A percentile compares a stretch with the other conserved stretches of the same genome.
These are phyloP conservation scores for Drosophila nr. perissopoda DNA, from an alignment of 2,888 invertebrate species.

Conservation along the genomic window DNA sequence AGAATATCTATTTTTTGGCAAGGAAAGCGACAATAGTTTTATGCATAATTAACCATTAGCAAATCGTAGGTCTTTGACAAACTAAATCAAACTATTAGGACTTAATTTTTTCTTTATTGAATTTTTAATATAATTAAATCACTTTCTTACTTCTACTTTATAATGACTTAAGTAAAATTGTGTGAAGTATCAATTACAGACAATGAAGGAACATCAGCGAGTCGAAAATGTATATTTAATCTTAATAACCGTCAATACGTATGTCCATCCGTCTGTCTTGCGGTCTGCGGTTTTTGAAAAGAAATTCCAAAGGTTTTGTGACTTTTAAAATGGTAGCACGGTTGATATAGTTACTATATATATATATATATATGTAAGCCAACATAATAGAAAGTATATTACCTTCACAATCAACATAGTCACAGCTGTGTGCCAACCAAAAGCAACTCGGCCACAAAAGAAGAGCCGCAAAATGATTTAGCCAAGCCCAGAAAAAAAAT, in stretches of 20 bases:
- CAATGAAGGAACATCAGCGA: not conserved
- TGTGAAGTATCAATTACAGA: not conserved
- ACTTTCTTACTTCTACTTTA: not conserved
- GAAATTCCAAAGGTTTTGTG: not conserved
- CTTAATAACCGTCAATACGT: not conserved
- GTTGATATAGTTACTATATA: conserved; percentile 11
- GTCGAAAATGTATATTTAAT: not conserved
- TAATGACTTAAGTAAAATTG: not conserved
- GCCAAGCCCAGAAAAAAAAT: conserved; percentile 4
- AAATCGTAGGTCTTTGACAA: not conserved
- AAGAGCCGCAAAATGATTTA: not conserved
- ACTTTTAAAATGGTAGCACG: not conserved
- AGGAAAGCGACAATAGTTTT: not conserved
- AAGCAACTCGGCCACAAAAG: conserved; percentile 11
- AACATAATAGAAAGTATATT: conserved; percentile 18
- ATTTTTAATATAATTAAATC: not conserved
- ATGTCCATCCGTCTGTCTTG: not conserved
- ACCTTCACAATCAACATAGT: conserved; percentile 21
- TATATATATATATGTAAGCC: conserved; percentile 6
- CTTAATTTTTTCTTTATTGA: not conserved
- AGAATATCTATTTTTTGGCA: not conserved
- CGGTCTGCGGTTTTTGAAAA: conserved; percentile 4
- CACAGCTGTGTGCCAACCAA: conserved; percentile 39
- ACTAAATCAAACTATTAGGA: not conserved
- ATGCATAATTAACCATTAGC: not conserved